These are phyloP conservation scores for Formica selysi DNA, from an alignment of 1,140 invertebrate genomes.

Conservation along the genomic window DNA sequence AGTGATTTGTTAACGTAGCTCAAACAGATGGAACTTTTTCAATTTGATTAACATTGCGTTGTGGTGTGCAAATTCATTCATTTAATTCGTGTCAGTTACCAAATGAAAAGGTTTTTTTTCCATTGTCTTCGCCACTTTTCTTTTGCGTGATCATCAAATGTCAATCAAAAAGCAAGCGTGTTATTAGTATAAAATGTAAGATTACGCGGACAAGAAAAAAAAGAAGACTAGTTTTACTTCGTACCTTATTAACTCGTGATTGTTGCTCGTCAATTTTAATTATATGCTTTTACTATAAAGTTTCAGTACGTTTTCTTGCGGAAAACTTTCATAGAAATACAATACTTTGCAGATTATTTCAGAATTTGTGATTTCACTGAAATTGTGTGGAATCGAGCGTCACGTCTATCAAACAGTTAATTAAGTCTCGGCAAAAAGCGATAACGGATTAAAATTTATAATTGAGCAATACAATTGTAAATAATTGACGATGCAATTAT, in stretches of 20 bases:
- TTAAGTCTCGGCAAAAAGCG: conserved; percentile 13
- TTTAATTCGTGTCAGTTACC: background rate
- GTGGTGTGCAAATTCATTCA: background rate
- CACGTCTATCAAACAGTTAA: conserved; percentile 22
- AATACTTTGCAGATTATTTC: conserved; percentile 1
- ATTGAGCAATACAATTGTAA: conserved; percentile 24
- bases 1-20: background rate
- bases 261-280: conserved; percentile 61
- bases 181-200: conserved; percentile 39
- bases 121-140: conserved; percentile 18
- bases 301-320: conserved; percentile 40
- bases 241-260: conserved; percentile 56
- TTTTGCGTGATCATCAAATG: conserved; percentile 46
- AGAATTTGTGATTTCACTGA: conserved; percentile 13
- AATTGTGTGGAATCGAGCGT: conserved; percentile 17
- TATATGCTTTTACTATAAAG: conserved; percentile 44
- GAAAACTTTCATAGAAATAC: conserved; percentile 21
- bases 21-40: conserved; percentile 26
- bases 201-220: background rate
- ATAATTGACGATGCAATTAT: conserved; percentile 50
- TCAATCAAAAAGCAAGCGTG: conserved; percentile 42
- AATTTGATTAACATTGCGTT: conserved; percentile 17
- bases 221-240: conserved; percentile 9
- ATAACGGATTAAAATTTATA: conserved; percentile 33
- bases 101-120: conserved; percentile 12